Evolutionary conservation across 2,797 vertebrate genomes (phyloP), one percentile per base, ranked within the genome.

Genomic region (Bovichtus diacanthus): DNA sequence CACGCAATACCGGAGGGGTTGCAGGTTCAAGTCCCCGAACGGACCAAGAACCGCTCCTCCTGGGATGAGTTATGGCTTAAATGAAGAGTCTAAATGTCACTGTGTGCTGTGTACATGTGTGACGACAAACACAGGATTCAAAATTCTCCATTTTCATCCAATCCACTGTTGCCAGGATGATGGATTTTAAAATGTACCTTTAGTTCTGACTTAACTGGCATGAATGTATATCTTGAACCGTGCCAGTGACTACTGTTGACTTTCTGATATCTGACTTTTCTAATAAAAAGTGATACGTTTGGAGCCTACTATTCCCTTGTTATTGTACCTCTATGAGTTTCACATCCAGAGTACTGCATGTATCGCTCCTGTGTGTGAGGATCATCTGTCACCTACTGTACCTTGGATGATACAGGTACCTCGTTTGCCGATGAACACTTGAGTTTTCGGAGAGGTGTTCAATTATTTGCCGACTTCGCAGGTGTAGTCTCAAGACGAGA

Each of bases 331-430:
- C 8, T 15, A 38, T 19, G 13, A 8, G n/a, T 53, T 18, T 34
- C 27, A 15, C 9, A 38, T 9, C 4, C 51, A 12, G 21, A 29
- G 66, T 25, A 50, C 21, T 39, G 27, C 36, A 64, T 6, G 0
- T 12, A 36, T 19, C 46, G 16, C 13, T 19, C 8, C 5, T 25
- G 15, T 58, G 27, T 18, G 38, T 44, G 9, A 49, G 8, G 29
- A 64, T 19, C 71, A 53, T 38, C 66, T 55, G 47, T 43, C 58
- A 49, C 15, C 59, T 56, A 59, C 56, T 56, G 12, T 21, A 46
- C 27, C 51, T 41, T 25, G 46, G 43, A 49, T 67, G n/a, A 61
- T 12, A 63, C 4, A n/a, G 58, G 55, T 21, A 49, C 34, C 38
- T 10, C 21, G 2, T 12, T 7, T 56, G 15, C 12, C 36, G 66